phyloP scores from a whole-genome alignment of 2,797 vertebrate genomes.

The Poeciliopsis gracilis region DNA sequence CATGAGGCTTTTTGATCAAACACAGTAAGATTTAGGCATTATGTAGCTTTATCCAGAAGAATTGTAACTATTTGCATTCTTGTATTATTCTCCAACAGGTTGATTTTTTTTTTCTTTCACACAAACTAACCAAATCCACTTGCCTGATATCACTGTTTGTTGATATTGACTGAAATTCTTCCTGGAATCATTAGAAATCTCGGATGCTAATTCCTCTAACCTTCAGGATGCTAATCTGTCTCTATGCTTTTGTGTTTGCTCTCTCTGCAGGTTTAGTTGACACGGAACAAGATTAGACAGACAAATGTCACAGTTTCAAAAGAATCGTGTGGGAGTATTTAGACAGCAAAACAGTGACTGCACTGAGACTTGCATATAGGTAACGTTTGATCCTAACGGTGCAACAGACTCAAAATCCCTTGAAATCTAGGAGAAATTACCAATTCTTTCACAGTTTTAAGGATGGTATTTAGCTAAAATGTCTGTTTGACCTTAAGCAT shows the following conservation, averaged over 20 bases:
- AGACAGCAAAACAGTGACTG: background rate
- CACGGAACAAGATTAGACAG: background rate
- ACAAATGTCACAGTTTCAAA: constrained; percentile 2
- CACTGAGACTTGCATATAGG: background rate
- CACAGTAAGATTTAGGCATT: background rate
- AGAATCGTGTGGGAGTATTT: background rate
- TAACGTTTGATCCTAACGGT: background rate
- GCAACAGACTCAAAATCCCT: background rate
- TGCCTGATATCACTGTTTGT: background rate
- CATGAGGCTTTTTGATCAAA: constrained; percentile 36
- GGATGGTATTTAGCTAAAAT: background rate
- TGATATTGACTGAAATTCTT: background rate
- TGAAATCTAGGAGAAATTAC: background rate
- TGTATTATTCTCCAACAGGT: background rate
- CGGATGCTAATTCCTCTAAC: background rate
- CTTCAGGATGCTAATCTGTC: background rate
- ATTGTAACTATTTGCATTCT: background rate
- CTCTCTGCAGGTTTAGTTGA: background rate
- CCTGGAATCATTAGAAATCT: background rate
- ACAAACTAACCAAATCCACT: background rate
- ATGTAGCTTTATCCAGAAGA: background rate
- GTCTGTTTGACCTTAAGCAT: background rate
- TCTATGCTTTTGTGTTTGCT: constrained; percentile 6
- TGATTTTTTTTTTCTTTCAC: background rate
- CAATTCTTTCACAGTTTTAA: background rate